Evolutionary conservation across 2,797 vertebrate genomes (phyloP).

Genomic region (Lycodopsis pacificus): DNA sequence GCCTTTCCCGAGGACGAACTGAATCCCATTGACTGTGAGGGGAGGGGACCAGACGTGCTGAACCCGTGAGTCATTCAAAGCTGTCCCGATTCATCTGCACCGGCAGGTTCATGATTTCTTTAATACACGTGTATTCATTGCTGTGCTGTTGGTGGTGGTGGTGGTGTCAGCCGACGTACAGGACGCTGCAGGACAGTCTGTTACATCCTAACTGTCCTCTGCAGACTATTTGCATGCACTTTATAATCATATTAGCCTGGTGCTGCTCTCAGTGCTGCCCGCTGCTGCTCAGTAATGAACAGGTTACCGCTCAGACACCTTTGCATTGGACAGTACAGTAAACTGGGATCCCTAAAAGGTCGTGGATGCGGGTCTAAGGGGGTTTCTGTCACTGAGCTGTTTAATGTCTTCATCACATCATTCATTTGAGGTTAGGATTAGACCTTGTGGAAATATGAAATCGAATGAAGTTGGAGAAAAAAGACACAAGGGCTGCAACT

Average conservation of each 20-base stretch:
- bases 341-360: neutral
- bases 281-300: neutral
- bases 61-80: slow-evolving; percentile 90
- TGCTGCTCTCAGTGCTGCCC: slow-evolving; percentile 9
- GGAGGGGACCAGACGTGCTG: slow-evolving; percentile 92
- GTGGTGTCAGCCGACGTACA: neutral
- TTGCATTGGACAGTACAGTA: neutral
- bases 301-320: neutral
- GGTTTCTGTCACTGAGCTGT: neutral
- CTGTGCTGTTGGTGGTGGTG: neutral
- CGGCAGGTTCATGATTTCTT: neutral
- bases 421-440: neutral
- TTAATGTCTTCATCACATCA: neutral
- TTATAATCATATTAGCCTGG: slow-evolving; percentile 2
- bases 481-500: neutral
- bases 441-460: neutral
- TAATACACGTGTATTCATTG: neutral
- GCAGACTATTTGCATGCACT: slow-evolving; percentile 38
- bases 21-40: slow-evolving; percentile 94
- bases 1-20: slow-evolving; percentile 97
- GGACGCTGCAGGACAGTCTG: neutral
- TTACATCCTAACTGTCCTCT: slow-evolving; percentile 36
- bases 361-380: neutral
- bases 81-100: neutral
- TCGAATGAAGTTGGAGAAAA: neutral